Evolutionary conservation across 2,113 vertebrate genomes (phyloP), one percentile per base, ranked within the genome.

Genomic region (Anolis sagrei): DNA sequence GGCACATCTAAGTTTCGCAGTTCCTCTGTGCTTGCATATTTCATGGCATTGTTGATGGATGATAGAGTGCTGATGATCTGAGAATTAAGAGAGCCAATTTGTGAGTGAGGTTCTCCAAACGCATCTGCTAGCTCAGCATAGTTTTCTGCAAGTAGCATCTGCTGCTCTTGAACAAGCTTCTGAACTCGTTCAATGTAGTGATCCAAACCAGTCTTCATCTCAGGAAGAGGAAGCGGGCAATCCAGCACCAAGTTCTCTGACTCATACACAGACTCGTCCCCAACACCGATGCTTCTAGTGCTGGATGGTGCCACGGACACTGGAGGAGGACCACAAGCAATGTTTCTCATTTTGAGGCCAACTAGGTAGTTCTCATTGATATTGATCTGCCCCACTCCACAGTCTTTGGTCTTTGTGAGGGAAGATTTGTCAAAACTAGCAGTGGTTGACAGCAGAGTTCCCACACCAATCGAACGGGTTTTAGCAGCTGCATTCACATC

Each of bases 141-240:
- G 93, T 99, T 99, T 95, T 99, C 98, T 0, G 98, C 97, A 76
- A 99, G 96, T 81, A 99, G 95, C 83, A 96, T 97, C 83, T 99
- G 98, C 88, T 99, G 98, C 79, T 99, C 98, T 79, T 98, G 97
- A 86, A 99, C 94, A 86, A 99, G 96, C 90, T 97, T 98, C 93
- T 99, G 98, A 54, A 99, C 97, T 0, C 95, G 96, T 85, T 99
- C 98, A 0, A 99, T 99, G 92, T 99, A 99, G 89, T 99, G 98
- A 92, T 99, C 98, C 93, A 99, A 95, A 72, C 96, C 96, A 0
- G 91, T 95, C 58, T 87, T 92, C 51, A 95, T 90, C 27, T 97
- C 95, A 7, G 95, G 25, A 0, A 91, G 91, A 34, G 94, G 81
- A 58, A 92, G 91, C 44, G 90, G 75, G 49, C 69, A 87, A 74